Conservation (phyloP, 2,888 invertebrate species). For the Yponomeuta sedellus region DNA sequence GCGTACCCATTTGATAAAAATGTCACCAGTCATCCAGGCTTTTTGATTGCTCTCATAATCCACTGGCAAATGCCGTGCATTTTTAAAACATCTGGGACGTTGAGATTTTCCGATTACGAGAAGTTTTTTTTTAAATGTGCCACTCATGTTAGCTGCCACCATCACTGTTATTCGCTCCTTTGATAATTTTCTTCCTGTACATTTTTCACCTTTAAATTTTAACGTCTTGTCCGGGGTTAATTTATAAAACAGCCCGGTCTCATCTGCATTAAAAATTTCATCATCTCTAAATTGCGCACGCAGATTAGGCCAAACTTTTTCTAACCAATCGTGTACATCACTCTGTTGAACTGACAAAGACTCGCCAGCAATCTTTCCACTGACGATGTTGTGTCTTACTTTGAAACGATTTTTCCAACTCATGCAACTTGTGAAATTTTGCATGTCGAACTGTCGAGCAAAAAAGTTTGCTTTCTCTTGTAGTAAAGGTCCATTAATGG, state of each 20-base stretch:
- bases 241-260: slow-evolving; percentile 34
- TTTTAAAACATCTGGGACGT: slow-evolving; percentile 38
- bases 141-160: slow-evolving; percentile 32
- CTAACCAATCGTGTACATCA: slow-evolving; percentile 24
- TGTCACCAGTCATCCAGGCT: slow-evolving; percentile 31
- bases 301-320: slow-evolving; percentile 28
- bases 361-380: slow-evolving; percentile 14
- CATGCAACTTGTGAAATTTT: too few species aligned
- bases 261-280: slow-evolving; percentile 31
- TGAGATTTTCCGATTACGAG: too few species aligned
- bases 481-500: too few species aligned
- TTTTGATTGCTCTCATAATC: slow-evolving; percentile 30
- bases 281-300: slow-evolving; percentile 25
- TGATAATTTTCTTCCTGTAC: slow-evolving; percentile 29
- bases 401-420: too few species aligned
- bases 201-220: slow-evolving; percentile 31
- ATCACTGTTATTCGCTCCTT: slow-evolving; percentile 33
- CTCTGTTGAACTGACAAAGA: slow-evolving; percentile 10
- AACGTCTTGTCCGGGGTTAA: slow-evolving; percentile 31
- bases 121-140: slow-evolving; percentile 34
- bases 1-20: slow-evolving; percentile 28
- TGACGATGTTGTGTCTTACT: slow-evolving; percentile 16
- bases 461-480: too few species aligned
- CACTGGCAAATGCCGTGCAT: slow-evolving; percentile 32
- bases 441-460: too few species aligned